Evolutionary conservation across 2,113 vertebrate genomes (phyloP).

Genomic region (Nannospalax galili): DNA sequence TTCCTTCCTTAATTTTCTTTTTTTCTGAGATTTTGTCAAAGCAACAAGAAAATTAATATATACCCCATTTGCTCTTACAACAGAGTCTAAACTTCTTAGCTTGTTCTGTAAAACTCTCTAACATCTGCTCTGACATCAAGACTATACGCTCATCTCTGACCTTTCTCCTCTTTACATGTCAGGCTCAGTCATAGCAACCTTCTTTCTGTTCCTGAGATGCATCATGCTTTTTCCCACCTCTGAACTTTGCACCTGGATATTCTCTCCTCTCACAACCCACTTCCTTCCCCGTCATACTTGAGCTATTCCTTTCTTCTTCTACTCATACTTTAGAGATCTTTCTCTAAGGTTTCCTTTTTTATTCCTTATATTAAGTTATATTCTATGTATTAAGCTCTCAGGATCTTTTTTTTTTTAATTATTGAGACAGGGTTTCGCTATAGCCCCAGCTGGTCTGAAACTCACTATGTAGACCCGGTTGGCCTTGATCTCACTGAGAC

Average conservation of each 20-base stretch:
- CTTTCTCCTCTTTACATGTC: conserved; percentile 27
- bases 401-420: too few relatives aligned
- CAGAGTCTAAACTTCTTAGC: neutral
- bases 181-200: neutral
- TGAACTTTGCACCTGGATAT: neutral
- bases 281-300: neutral
- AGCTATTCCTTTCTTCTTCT: neutral
- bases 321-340: neutral
- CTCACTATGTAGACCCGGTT: too few relatives aligned
- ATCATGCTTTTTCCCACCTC: neutral
- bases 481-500: too few relatives aligned
- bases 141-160: neutral
- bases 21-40: neutral
- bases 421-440: too few relatives aligned
- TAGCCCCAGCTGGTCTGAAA: too few relatives aligned
- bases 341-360: neutral
- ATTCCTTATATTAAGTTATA: neutral
- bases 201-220: conserved; percentile 21
- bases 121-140: neutral
- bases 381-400: neutral
- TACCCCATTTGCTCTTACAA: neutral
- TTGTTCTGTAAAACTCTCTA: neutral
- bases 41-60: neutral
- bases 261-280: neutral
- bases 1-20: neutral